phyloP scores from a whole-genome alignment of 2,888 invertebrate species.

The Luperina nickerlii region DNA sequence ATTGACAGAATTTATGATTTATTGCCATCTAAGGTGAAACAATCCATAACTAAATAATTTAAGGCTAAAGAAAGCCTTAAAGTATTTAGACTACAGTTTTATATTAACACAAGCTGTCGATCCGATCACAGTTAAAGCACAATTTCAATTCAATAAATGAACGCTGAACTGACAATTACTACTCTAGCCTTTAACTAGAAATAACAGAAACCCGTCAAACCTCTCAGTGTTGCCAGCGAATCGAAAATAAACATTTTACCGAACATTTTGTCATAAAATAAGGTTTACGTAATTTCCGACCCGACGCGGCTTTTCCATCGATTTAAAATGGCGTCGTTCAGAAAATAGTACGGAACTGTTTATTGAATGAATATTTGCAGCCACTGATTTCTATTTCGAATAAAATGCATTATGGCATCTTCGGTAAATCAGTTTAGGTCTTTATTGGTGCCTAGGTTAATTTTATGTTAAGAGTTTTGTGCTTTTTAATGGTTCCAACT shows the following conservation, averaged over 20 bases:
- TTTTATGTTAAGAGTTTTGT: neutral
- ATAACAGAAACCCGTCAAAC: conserved; percentile 27
- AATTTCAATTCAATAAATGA: conserved; percentile 29
- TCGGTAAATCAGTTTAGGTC: conserved; percentile 16
- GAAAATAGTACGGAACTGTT: conserved; percentile 37
- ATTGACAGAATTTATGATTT: neutral
- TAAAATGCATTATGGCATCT: conserved; percentile 24
- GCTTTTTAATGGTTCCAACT: neutral
- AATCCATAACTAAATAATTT: neutral
- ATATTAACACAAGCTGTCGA: neutral
- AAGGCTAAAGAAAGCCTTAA: neutral
- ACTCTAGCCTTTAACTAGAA: conserved; percentile 25
- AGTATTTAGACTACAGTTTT: neutral
- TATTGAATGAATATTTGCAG: conserved; percentile 40
- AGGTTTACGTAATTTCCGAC: conserved; percentile 53
- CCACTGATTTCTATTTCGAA: conserved; percentile 34
- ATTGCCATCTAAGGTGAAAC: neutral
- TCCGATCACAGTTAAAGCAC: conserved; percentile 4
- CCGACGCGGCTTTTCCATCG: conserved; percentile 27
- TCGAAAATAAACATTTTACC: conserved; percentile 55
- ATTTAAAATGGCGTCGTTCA: conserved; percentile 37
- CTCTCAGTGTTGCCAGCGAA: conserved; percentile 29
- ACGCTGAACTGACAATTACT: conserved; percentile 14
- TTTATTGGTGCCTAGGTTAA: neutral
- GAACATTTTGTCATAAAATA: conserved; percentile 56